phyloP scores from a whole-genome alignment of 2,113 vertebrate species.

The Cinclus mexicanus region DNA sequence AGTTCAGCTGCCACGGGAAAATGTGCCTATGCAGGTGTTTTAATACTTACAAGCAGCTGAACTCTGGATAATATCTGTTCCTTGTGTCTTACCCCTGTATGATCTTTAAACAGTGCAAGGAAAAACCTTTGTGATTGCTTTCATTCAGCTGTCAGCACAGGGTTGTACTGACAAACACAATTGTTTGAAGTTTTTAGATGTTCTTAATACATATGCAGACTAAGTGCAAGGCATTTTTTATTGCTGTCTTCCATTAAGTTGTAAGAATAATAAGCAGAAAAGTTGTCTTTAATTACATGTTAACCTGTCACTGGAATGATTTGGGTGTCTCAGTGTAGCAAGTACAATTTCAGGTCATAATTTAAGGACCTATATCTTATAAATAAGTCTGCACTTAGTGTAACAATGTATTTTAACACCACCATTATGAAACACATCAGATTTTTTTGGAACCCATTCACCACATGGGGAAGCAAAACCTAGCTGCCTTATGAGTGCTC shows the following conservation, averaged over 20 bases:
- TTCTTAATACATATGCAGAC: neutral
- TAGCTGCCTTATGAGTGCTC: neutral
- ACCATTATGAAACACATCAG: neutral
- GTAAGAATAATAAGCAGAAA: constrained; percentile 5
- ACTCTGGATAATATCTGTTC: neutral
- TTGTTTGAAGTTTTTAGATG: constrained; percentile 32
- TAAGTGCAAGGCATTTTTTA: neutral
- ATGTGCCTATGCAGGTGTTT: neutral
- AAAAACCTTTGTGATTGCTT: neutral
- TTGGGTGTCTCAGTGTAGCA: neutral
- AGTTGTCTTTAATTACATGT: constrained; percentile 15
- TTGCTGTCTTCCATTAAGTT: constrained; percentile 10
- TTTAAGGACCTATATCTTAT: neutral
- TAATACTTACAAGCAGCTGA: neutral
- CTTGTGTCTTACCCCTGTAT: neutral
- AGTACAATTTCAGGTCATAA: neutral
- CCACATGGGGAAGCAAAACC: neutral
- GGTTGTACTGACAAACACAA: neutral
- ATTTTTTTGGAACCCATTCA: neutral
- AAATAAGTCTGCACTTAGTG: neutral
- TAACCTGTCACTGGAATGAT: constrained; percentile 17
- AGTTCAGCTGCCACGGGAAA: neutral
- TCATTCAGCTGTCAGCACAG: neutral
- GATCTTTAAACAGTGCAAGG: neutral
- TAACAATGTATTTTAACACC: neutral